phyloP scores from a whole-genome alignment of 2,888 invertebrate genomes.

The Diaprepes abbreviatus region DNA sequence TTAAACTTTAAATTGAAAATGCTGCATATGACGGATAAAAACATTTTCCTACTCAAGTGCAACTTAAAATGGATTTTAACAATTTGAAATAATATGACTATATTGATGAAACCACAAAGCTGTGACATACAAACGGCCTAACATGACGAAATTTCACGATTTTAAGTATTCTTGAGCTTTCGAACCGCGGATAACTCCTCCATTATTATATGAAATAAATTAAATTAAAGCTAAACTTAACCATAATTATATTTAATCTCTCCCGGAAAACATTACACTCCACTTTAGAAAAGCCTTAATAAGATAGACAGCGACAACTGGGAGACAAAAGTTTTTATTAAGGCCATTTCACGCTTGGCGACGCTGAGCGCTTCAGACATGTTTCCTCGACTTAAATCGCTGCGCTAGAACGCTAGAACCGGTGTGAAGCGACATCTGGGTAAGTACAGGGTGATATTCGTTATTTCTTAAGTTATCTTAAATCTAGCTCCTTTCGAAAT shows the following conservation, averaged over 20 bases:
- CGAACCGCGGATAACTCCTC: no score
- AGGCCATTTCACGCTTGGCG: conserved; percentile 23
- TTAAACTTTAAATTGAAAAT: no score
- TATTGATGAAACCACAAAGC: no score
- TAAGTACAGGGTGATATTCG: background rate
- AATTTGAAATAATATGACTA: no score
- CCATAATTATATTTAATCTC: conserved; percentile 13
- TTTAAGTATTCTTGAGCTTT: no score
- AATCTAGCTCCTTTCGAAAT: no score
- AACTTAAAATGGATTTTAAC: no score
- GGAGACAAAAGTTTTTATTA: conserved; percentile 26
- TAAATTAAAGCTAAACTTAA: background rate
- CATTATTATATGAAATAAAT: background rate
- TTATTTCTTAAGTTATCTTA: no score
- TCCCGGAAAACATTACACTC: background rate
- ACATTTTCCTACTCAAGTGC: no score
- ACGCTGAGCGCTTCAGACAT: conserved; percentile 15
- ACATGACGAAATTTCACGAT: no score
- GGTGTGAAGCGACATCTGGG: conserved; percentile 18
- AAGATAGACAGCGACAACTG: background rate
- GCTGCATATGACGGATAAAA: no score
- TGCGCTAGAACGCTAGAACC: background rate
- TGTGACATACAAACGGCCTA: no score
- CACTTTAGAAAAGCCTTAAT: conserved; percentile 9
- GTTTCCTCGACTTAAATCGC: conserved; percentile 23